These are phyloP conservation scores for Cheirogaleus medius DNA, from an alignment of 2,113 vertebrate genomes.

Conservation along the genomic window DNA sequence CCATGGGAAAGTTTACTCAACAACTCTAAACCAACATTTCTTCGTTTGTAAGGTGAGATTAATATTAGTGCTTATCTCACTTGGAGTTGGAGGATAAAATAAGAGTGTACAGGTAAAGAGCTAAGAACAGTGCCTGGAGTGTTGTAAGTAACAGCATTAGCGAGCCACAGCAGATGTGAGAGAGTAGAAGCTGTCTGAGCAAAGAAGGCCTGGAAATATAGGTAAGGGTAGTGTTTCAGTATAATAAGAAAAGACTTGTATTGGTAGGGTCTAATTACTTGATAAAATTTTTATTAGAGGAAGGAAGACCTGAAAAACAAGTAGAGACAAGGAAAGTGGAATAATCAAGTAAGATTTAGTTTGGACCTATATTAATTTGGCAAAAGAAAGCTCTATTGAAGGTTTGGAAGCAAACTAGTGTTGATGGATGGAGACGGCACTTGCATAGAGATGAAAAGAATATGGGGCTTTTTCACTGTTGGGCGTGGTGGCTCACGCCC, in stretches of 20 bases:
- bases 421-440: background rate
- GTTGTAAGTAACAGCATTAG: background rate
- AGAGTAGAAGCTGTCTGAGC: background rate
- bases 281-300: background rate
- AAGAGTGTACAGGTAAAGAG: background rate
- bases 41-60: background rate
- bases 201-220: background rate
- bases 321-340: background rate
- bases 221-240: background rate
- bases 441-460: background rate
- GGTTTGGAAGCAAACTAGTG: background rate
- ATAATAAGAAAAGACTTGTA: background rate
- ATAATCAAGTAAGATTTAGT: background rate
- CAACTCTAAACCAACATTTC: background rate
- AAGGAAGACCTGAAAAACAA: slow-evolving; percentile 7
- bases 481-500: too few relatives aligned
- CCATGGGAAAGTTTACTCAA: background rate
- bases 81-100: background rate
- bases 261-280: background rate
- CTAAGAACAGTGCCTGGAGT: background rate
- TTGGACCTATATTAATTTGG: background rate
- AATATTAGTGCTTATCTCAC: background rate
- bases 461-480: background rate
- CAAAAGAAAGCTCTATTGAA: background rate
- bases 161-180: background rate